Base-by-base conservation (phyloP, 2,113 vertebrate species). In the Pollachius pollachius region DNA sequence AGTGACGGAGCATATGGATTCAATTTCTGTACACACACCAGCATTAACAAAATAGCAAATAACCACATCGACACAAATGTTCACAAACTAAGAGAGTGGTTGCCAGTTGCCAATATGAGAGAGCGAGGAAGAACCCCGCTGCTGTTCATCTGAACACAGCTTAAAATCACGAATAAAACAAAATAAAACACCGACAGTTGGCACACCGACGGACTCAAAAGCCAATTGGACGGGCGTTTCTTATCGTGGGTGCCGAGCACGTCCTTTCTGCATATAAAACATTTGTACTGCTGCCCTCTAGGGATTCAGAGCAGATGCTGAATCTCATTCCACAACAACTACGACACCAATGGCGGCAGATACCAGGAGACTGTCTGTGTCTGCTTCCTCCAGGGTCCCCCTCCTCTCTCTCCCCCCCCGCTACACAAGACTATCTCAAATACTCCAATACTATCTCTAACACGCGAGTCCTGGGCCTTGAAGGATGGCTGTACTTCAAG, bases 201-300 rank as follows among this genome's bases (percentile, higher is more conserved):
- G 62, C 74, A 64, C 62, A 72, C 65, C 5, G 37, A 41, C 2
- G 3, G 37, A 11, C 37, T 41, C 37, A 52, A 64, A 75, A 73
- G 71, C 74, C 78, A 80, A 77, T 82, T 83, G 83, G 83, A 85
- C 85, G 82, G 71, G n/a, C 13, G 8, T 61, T 65, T 54, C 84
- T 79, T 86, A 83, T 88, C 80, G 78, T 66, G 64, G 69, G 70
- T 64, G 62, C 71, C 73, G 64, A 62, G 68, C 62, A 80, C 54
- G 70, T 63, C 72, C 74, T 81, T 72, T 65, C 74, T 75, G 78
- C 83, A 85, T 76, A 77, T 73, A 83, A 84, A 83, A 79, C 80
- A 85, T 87, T 81, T 81, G 76, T 83, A 81, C 81, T 73, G 70
- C 87, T 85, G 82, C 86, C 82, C 84, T 83, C 85, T 86, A 85